These are phyloP conservation scores for Argya squamiceps DNA, from an alignment of 2,797 vertebrate genomes.

Conservation along the genomic window DNA sequence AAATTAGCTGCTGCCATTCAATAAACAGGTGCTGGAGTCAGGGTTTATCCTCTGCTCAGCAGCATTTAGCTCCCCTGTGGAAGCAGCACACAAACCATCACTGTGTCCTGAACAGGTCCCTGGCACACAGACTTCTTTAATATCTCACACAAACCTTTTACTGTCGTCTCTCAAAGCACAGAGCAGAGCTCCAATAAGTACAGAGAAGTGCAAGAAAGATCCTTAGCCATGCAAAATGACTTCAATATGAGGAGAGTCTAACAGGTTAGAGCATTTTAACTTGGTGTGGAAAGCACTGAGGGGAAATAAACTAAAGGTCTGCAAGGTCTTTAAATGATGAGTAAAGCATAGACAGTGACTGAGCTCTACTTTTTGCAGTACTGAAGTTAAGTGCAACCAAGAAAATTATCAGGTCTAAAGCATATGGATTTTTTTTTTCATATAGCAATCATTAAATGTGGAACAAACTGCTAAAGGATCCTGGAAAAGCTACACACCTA, in stretches of 20 bases:
- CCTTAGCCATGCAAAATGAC: background rate
- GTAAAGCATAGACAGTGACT: background rate
- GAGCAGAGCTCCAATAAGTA: background rate
- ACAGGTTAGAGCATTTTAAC: background rate
- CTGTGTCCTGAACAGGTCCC: background rate
- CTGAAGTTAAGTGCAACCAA: background rate
- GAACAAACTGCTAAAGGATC: background rate
- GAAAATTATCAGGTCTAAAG: background rate
- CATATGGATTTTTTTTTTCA: background rate
- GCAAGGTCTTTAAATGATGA: background rate
- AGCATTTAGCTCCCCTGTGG: background rate
- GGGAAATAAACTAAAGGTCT: background rate
- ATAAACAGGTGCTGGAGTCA: background rate
- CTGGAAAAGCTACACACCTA: background rate
- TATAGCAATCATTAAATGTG: background rate
- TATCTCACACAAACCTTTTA: background rate
- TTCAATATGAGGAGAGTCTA: background rate
- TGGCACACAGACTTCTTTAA: background rate
- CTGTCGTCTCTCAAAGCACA: background rate
- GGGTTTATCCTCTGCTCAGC: background rate
- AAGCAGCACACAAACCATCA: background rate
- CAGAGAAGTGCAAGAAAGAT: background rate
- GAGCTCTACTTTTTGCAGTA: background rate
- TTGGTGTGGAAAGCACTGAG: background rate
- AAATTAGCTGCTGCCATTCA: background rate